Percentiles rank a stretch among this genome's conserved stretches.
phyloP scores from a whole-genome alignment of 1,140 invertebrate species.

The Papilio polytes region DNA sequence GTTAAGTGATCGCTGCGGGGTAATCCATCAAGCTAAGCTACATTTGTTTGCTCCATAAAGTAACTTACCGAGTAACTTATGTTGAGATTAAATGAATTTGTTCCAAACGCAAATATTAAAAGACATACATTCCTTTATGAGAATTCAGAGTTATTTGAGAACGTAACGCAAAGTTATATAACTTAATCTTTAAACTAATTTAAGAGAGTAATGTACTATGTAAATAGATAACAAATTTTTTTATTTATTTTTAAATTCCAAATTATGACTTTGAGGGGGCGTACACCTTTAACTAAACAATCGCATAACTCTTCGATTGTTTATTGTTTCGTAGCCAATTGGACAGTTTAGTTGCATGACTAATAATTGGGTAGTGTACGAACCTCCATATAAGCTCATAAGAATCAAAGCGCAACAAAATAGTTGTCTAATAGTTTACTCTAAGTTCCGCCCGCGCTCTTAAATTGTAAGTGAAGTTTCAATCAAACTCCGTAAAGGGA shows the following conservation, averaged over 20 bases:
- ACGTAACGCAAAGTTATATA: neutral
- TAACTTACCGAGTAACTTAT: constrained; percentile 20
- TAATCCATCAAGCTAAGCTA: constrained; percentile 19
- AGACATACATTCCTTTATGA: neutral
- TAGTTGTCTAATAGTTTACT: too few species aligned
- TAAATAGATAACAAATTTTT: too few species aligned
- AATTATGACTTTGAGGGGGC: too few species aligned
- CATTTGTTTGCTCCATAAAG: constrained; percentile 8
- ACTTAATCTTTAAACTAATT: neutral
- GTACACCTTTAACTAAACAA: too few species aligned
- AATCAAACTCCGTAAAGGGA: neutral
- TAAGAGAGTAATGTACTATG: neutral
- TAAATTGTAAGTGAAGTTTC: neutral
- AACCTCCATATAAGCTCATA: neutral
- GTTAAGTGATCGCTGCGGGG: constrained; percentile 23
- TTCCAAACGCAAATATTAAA: neutral
- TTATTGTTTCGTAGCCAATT: too few species aligned
- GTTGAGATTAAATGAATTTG: neutral
- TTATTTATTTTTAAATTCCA: too few species aligned
- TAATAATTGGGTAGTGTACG: too few species aligned
- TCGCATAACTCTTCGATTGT: too few species aligned
- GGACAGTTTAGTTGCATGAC: too few species aligned
- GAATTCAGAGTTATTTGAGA: neutral
- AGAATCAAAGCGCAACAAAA: neutral
- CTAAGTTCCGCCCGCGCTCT: neutral